Evolutionary conservation across 2,113 vertebrate species (phyloP).

Genomic region (Aythya baeri): DNA sequence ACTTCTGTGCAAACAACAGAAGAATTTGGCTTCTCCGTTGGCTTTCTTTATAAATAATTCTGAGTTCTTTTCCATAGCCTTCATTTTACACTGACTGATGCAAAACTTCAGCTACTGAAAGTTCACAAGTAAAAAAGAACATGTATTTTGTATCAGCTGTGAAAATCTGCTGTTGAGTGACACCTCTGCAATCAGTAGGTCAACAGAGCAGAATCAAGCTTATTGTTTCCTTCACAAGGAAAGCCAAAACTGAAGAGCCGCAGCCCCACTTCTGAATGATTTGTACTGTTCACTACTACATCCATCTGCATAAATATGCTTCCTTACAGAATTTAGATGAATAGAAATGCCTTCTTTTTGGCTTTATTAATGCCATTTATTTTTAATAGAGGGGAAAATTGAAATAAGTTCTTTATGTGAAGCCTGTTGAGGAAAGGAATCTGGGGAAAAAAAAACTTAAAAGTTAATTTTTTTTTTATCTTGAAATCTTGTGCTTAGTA

Average conservation of each 20-base stretch:
- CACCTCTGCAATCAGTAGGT: background rate
- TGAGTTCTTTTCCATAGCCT: background rate
- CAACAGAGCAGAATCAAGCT: background rate
- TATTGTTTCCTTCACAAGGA: background rate
- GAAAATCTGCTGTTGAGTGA: background rate
- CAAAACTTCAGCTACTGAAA: background rate
- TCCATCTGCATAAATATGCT: slow-evolving; percentile 41
- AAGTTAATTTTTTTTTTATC: slow-evolving; percentile 60
- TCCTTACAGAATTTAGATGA: slow-evolving; percentile 45
- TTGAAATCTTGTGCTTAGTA: slow-evolving; percentile 70
- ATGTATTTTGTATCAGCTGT: background rate
- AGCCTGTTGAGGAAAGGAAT: slow-evolving; percentile 62
- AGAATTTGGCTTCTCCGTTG: background rate
- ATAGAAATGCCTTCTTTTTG: slow-evolving; percentile 55
- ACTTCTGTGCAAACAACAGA: background rate
- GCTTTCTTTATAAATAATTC: background rate
- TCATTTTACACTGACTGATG: background rate
- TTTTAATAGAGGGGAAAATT: slow-evolving; percentile 67
- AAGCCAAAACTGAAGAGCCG: background rate
- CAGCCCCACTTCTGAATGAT: background rate
- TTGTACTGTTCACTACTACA: background rate
- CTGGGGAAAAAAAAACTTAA: slow-evolving; percentile 61
- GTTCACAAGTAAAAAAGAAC: background rate
- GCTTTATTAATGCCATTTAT: slow-evolving; percentile 67
- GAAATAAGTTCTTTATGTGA: slow-evolving; percentile 65